phyloP scores from a whole-genome alignment of 2,113 vertebrate genomes.

The Plecturocebus donacophilus region DNA sequence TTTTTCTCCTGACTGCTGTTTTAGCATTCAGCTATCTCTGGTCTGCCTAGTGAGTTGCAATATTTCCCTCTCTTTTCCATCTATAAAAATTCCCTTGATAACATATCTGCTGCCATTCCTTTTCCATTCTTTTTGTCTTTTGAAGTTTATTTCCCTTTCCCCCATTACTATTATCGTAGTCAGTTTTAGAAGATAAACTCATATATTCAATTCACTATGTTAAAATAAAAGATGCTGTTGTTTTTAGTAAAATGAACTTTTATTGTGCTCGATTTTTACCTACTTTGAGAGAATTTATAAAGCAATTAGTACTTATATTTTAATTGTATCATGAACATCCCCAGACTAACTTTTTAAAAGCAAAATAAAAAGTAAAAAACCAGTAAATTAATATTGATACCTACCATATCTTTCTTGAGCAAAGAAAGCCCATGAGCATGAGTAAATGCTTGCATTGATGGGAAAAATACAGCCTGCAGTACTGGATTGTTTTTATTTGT shows the following conservation, averaged over 20 bases:
- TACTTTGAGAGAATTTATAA: not conserved
- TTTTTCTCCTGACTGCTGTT: not conserved
- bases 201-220: not conserved
- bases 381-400: not conserved
- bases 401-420: not conserved
- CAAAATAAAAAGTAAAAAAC: not conserved
- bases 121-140: not conserved
- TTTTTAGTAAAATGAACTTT: not conserved
- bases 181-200: not conserved
- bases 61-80: not conserved
- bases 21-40: not conserved
- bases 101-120: not conserved
- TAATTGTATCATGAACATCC: not conserved
- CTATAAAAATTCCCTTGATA: not conserved
- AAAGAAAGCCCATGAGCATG: not conserved
- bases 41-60: not conserved
- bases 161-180: not conserved
- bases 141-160: not conserved
- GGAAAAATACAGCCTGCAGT: not conserved
- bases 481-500: not conserved
- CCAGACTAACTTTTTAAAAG: not conserved
- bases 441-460: not conserved
- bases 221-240: not conserved
- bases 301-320: not conserved
- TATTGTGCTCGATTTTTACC: not conserved